Percentiles rank a stretch among this genome's conserved stretches.
Evolutionary conservation across 2,888 invertebrate species (phyloP).

Genomic region (Drosophila meridiana): DNA sequence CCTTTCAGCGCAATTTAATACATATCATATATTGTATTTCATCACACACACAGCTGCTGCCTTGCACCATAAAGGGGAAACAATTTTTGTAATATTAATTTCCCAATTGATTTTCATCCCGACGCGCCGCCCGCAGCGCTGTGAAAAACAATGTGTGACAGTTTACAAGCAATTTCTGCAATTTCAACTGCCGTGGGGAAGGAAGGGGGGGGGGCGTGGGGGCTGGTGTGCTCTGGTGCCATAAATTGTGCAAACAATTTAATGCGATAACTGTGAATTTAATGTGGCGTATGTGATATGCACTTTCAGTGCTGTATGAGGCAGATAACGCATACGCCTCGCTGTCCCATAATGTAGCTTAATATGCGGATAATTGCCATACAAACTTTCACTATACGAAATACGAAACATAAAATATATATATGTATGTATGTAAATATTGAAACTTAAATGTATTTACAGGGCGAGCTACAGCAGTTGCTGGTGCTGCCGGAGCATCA

Average conservation of each 20-base stretch:
- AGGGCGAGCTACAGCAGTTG: conserved; percentile 84
- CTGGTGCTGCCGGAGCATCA: conserved; percentile 83
- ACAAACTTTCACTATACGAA: conserved; percentile 8
- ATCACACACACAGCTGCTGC: background rate
- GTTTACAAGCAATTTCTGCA: conserved; percentile 40
- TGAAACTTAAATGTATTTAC: conserved; percentile 8
- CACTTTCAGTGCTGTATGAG: conserved; percentile 24
- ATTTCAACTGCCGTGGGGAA: conserved; percentile 3
- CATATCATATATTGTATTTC: background rate
- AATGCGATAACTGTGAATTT: conserved; percentile 43
- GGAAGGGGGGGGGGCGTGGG: background rate
- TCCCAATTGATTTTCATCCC: conserved; percentile 17
- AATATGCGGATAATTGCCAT: conserved; percentile 56
- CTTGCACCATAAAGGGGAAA: conserved; percentile 5
- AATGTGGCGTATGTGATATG: conserved; percentile 44
- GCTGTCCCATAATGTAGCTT: conserved; percentile 46
- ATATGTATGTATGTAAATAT: background rate
- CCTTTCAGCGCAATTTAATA: background rate
- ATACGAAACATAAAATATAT: background rate
- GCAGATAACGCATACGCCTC: conserved; percentile 61
- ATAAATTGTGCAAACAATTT: conserved; percentile 42
- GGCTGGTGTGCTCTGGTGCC: background rate
- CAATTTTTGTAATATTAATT: conserved; percentile 14
- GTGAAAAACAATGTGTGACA: conserved; percentile 33
- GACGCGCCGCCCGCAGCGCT: conserved; percentile 4